A percentile compares a stretch with the other conserved stretches of the same genome.
Conservation (phyloP, 2,113 vertebrate genomes). For the Carollia perspicillata region DNA sequence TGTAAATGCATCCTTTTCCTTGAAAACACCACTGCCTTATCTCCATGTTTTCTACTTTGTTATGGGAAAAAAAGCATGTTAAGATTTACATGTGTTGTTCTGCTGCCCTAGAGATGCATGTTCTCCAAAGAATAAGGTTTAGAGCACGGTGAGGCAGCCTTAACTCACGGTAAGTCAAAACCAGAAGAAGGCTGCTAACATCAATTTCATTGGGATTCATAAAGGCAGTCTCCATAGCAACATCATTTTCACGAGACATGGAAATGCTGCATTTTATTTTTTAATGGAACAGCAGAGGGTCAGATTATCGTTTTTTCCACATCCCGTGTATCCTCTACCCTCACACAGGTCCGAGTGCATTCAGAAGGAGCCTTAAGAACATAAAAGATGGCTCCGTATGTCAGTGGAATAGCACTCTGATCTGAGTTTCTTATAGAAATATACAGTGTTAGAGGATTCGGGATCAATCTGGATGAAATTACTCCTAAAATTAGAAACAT, state of each 20-base stretch:
- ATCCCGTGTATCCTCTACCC: not conserved
- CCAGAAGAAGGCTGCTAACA: slow-evolving; percentile 64
- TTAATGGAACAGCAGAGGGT: slow-evolving; percentile 34
- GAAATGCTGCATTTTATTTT: slow-evolving; percentile 51
- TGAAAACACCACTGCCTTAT: not conserved
- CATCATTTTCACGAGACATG: slow-evolving; percentile 69
- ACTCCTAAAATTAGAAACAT: not conserved
- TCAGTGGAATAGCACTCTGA: not conserved
- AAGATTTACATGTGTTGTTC: not conserved
- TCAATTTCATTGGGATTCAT: slow-evolving; percentile 75
- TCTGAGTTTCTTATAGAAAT: not conserved
- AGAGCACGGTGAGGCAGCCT: slow-evolving; percentile 33
- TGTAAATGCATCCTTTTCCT: not conserved
- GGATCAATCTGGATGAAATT: not conserved
- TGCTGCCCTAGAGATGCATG: not conserved
- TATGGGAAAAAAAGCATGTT: not conserved
- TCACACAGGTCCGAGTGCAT: not conserved
- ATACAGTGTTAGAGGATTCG: not conserved
- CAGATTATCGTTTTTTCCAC: slow-evolving; percentile 2
- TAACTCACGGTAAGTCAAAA: slow-evolving; percentile 67
- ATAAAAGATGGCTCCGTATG: not conserved
- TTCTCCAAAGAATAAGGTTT: slow-evolving; percentile 1
- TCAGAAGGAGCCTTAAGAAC: not conserved
- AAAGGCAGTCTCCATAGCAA: slow-evolving; percentile 79
- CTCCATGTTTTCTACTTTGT: slow-evolving; percentile 19